Percentiles rank a stretch among this genome's conserved stretches.
phyloP scores from a whole-genome alignment of 2,797 vertebrate species.

The Ispidina lecontei region DNA sequence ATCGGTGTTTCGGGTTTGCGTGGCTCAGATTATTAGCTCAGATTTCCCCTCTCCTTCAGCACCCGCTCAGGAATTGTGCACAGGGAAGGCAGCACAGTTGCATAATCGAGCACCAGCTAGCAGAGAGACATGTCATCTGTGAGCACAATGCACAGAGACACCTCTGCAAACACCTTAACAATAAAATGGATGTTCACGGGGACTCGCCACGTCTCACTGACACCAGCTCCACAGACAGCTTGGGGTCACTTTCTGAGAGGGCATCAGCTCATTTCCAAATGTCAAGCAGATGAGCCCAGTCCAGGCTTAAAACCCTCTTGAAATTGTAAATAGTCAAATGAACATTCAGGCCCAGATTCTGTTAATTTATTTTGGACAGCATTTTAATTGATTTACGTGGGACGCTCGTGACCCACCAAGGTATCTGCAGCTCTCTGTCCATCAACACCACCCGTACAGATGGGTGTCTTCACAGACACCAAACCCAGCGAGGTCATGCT shows the following conservation, averaged over 20 bases:
- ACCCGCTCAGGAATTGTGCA: neutral
- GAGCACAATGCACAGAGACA: neutral
- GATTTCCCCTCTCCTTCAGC: neutral
- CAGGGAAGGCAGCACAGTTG: neutral
- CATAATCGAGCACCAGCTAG: neutral
- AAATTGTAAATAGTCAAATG: neutral
- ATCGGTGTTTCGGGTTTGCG: neutral
- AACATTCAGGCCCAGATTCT: neutral
- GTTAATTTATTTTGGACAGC: neutral
- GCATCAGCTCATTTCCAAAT: neutral
- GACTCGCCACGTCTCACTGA: neutral
- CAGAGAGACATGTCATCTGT: neutral
- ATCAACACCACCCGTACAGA: fast-evolving
- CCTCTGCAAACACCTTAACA: neutral
- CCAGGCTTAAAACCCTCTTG: neutral
- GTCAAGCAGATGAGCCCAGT: neutral
- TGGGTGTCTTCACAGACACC: neutral
- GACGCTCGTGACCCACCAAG: neutral
- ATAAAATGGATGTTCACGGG: neutral
- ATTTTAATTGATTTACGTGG: fast-evolving
- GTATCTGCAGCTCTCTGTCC: fast-evolving
- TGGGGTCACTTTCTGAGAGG: neutral
- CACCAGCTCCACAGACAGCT: neutral
- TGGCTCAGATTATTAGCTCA: neutral
- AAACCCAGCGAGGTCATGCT: neutral